These are phyloP conservation scores for Danaus chrysippus DNA, from an alignment of 2,888 invertebrate species.

Conservation along the genomic window DNA sequence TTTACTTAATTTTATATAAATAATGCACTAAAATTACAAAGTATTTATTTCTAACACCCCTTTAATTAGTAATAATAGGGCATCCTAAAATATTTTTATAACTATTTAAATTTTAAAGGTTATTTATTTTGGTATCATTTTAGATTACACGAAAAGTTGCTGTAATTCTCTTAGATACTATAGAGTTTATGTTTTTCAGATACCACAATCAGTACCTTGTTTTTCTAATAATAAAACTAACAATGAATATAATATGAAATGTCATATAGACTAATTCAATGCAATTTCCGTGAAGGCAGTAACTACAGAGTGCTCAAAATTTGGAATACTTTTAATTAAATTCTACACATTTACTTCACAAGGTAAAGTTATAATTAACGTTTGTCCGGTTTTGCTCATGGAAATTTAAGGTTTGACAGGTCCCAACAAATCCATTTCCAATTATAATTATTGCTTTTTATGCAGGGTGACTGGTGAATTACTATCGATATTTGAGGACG, in stretches of 20 bases:
- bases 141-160: no score
- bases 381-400: constrained; percentile 53
- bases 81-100: no score
- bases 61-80: not conserved
- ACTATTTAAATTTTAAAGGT: no score
- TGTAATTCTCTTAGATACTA: no score
- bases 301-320: constrained; percentile 30
- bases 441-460: not conserved
- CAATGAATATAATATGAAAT: no score
- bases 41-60: not conserved
- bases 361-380: constrained; percentile 70
- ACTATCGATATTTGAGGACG: no score
- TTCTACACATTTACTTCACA: constrained; percentile 55
- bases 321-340: constrained; percentile 60
- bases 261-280: not conserved
- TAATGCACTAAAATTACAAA: not conserved
- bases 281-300: not conserved
- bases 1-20: not conserved
- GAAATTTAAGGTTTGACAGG: constrained; percentile 61
- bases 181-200: no score
- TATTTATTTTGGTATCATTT: no score
- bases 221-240: no score
- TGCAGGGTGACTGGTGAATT: no score
- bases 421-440: constrained; percentile 25
- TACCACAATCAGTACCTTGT: no score